Evolutionary conservation across 2,888 invertebrate genomes (phyloP).

Genomic region (Scaptomyza tumidula): DNA sequence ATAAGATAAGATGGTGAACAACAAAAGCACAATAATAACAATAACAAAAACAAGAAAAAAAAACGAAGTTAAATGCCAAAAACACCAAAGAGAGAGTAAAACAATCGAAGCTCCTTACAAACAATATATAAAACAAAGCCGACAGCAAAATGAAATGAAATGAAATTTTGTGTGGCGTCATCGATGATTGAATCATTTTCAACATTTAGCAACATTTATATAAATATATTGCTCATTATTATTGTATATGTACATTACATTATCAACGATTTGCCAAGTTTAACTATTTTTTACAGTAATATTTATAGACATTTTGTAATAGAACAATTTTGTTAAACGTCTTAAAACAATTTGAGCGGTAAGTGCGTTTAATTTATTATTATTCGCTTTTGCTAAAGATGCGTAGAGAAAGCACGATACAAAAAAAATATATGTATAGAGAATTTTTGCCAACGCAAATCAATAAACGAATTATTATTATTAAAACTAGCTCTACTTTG

Average conservation of each 20-base stretch:
- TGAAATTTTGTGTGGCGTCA: slow-evolving; percentile 53
- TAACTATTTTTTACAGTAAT: slow-evolving; percentile 43
- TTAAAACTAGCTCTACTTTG: no score
- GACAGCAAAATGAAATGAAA: slow-evolving; percentile 30
- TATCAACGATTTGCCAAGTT: slow-evolving; percentile 4
- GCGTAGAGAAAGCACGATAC: slow-evolving; percentile 38
- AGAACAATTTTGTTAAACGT: slow-evolving; percentile 16
- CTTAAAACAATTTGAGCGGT: slow-evolving; percentile 39
- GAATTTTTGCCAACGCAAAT: background rate
- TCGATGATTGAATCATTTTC: slow-evolving; percentile 68
- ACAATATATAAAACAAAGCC: slow-evolving; percentile 25
- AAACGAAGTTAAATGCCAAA: slow-evolving; percentile 34
- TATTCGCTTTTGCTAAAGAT: slow-evolving; percentile 45
- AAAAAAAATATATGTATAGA: background rate
- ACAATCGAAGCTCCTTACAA: slow-evolving; percentile 23
- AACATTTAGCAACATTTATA: slow-evolving; percentile 27
- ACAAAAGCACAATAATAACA: slow-evolving; percentile 23
- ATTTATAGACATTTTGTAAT: slow-evolving; percentile 37
- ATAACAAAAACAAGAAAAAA: no score
- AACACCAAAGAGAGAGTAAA: slow-evolving; percentile 27
- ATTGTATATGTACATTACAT: slow-evolving; percentile 2
- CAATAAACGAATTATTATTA: no score
- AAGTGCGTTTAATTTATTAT: slow-evolving; percentile 49
- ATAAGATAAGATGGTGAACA: slow-evolving; percentile 65
- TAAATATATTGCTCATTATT: slow-evolving; percentile 3